Conservation (phyloP, 2,113 vertebrate genomes). For the Eublepharis macularius region DNA sequence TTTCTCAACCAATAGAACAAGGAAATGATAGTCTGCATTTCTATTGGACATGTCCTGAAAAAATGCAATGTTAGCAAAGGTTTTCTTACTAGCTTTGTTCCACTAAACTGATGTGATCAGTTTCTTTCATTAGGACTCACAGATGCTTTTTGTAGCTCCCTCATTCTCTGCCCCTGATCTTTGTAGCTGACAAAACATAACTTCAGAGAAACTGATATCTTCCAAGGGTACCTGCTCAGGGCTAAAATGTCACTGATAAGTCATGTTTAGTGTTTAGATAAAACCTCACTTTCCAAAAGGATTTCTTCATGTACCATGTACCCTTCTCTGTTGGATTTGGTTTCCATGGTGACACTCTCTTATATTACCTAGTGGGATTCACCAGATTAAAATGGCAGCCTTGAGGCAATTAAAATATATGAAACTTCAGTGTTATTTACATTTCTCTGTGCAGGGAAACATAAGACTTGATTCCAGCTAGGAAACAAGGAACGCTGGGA, state of each 20-base stretch:
- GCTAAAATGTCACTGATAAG: background rate
- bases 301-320: conserved; percentile 48
- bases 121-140: background rate
- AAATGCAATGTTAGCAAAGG: background rate
- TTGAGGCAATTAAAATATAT: conserved; percentile 71
- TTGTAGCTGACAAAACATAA: background rate
- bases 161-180: too few relatives aligned
- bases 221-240: fast-evolving
- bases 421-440: conserved; percentile 66
- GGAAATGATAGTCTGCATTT: background rate
- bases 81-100: background rate
- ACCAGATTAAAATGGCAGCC: conserved; percentile 60
- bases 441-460: conserved; percentile 49
- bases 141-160: background rate
- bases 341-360: conserved; percentile 73
- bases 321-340: conserved; percentile 62
- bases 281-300: conserved; percentile 40
- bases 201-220: background rate
- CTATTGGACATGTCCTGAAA: background rate
- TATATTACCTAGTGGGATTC: conserved; percentile 67
- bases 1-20: background rate
- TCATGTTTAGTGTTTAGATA: conserved; percentile 19
- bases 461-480: conserved; percentile 56
- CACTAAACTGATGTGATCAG: background rate
- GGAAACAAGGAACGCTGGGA: conserved; percentile 45